Conservation (phyloP, 2,113 vertebrate species). For the Alaudala cheleensis region DNA sequence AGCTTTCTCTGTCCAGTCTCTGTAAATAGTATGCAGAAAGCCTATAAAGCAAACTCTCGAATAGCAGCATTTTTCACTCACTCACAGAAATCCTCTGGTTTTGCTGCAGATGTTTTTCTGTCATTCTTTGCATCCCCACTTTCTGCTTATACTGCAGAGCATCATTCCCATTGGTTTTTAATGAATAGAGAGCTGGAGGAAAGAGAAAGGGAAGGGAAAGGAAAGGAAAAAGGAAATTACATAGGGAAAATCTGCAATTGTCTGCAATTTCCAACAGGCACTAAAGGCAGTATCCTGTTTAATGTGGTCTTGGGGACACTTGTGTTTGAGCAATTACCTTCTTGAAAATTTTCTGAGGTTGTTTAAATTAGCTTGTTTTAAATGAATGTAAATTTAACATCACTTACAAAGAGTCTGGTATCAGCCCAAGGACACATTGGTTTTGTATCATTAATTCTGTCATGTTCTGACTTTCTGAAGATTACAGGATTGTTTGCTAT, state of each 20-base stretch:
- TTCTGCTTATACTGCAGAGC: neutral
- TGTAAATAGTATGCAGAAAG: neutral
- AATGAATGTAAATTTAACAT: neutral
- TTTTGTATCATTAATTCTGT: neutral
- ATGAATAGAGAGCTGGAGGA: neutral
- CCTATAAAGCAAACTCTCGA: neutral
- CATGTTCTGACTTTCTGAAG: neutral
- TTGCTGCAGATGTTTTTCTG: neutral
- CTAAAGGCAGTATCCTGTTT: neutral
- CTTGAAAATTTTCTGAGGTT: neutral
- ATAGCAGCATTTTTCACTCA: neutral
- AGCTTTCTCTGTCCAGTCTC: neutral
- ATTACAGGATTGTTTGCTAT: neutral
- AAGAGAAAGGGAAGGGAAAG: neutral
- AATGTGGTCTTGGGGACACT: neutral
- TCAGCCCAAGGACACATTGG: constrained; percentile 30
- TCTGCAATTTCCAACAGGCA: neutral
- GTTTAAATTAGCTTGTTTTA: constrained; percentile 27
- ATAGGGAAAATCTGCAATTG: neutral
- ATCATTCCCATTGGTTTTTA: neutral
- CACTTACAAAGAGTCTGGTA: neutral
- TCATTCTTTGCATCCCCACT: neutral
- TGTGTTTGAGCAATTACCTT: neutral
- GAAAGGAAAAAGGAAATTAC: neutral
- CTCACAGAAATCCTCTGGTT: neutral